These are phyloP conservation scores for Uropsilus gracilis DNA, from an alignment of 2,113 vertebrate genomes.

Conservation along the genomic window DNA sequence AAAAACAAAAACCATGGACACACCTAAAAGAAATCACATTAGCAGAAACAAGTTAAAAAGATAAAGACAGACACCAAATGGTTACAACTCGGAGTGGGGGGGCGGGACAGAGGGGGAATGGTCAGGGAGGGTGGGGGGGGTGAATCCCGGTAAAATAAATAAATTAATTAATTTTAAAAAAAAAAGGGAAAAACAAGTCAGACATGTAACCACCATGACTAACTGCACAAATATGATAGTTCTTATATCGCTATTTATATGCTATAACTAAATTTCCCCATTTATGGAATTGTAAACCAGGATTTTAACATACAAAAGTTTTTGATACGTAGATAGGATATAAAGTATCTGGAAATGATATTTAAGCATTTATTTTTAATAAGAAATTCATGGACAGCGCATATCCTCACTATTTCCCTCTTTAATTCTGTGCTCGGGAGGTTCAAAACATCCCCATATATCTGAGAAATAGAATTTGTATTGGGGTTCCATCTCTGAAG, in stretches of 20 bases:
- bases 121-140: too few relatives aligned
- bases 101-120: too few relatives aligned
- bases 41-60: too few relatives aligned
- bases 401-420: not conserved
- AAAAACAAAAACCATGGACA: too few relatives aligned
- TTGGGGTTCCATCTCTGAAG: not conserved
- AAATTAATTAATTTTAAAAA: too few relatives aligned
- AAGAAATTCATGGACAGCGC: not conserved
- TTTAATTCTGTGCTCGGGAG: not conserved
- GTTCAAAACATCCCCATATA: not conserved
- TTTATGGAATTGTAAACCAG: not conserved
- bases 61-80: too few relatives aligned
- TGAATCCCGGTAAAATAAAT: too few relatives aligned
- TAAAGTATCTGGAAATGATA: slow-evolving; percentile 21
- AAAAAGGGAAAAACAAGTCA: not conserved
- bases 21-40: too few relatives aligned
- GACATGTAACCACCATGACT: not conserved
- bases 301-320: not conserved
- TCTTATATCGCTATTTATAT: not conserved
- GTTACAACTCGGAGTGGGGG: too few relatives aligned
- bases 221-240: not conserved
- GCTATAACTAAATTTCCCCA: not conserved
- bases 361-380: slow-evolving; percentile 38
- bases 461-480: slow-evolving; percentile 44
- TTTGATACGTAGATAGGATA: not conserved